phyloP scores from a whole-genome alignment of 1,140 invertebrate genomes.

The Oryzaephilus surinamensis region DNA sequence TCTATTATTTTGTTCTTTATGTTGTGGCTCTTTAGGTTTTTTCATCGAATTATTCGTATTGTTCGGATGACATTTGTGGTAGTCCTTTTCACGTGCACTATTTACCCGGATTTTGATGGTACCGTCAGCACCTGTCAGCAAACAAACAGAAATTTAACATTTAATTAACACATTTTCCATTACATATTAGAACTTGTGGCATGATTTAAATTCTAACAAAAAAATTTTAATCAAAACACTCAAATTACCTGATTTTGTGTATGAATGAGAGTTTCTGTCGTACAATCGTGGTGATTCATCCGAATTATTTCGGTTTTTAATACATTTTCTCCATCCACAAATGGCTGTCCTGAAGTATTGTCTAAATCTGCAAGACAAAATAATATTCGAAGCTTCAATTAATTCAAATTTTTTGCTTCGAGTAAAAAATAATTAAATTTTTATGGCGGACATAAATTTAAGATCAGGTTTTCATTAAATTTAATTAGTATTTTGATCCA shows the following conservation, averaged over 20 bases:
- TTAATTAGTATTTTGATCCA: neutral
- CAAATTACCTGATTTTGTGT: constrained; percentile 20
- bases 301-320: constrained; percentile 3
- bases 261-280: constrained; percentile 12
- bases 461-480: neutral
- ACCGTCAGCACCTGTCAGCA: too few species aligned
- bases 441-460: neutral
- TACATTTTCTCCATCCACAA: constrained; percentile 19
- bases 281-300: constrained; percentile 5
- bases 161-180: too few species aligned
- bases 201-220: too few species aligned
- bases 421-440: constrained; percentile 1
- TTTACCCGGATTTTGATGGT: too few species aligned
- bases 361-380: constrained; percentile 30
- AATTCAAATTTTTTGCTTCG: neutral
- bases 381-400: constrained; percentile 4
- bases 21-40: too few species aligned
- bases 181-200: too few species aligned
- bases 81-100: too few species aligned
- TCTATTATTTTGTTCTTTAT: too few species aligned
- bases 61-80: too few species aligned
- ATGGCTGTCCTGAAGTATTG: constrained; percentile 28
- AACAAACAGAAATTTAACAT: too few species aligned
- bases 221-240: too few species aligned
- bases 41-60: too few species aligned